phyloP scores from a whole-genome alignment of 2,113 vertebrate genomes.

The Catharus minimus region DNA sequence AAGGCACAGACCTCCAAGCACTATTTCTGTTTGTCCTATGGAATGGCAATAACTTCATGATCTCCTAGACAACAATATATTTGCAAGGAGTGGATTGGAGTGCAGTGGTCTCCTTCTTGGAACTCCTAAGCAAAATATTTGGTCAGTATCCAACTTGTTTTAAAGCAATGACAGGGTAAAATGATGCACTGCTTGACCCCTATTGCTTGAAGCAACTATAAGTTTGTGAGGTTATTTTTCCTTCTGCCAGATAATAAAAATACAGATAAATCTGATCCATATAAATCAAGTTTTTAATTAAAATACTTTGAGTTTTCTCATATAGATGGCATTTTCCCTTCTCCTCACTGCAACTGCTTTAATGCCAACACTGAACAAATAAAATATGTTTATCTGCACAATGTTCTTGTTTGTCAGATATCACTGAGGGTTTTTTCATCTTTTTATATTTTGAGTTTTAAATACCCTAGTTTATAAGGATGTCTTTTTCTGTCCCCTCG shows the following conservation, averaged over 20 bases:
- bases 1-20: neutral
- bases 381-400: neutral
- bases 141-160: neutral
- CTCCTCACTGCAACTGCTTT: neutral
- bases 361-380: conserved; percentile 1
- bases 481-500: neutral
- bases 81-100: neutral
- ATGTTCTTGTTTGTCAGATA: neutral
- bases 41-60: neutral
- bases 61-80: neutral
- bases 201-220: neutral
- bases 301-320: conserved; percentile 15
- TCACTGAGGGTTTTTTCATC: neutral
- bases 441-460: conserved; percentile 14
- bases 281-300: conserved; percentile 56
- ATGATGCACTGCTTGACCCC: conserved; percentile 10
- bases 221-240: conserved; percentile 10
- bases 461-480: neutral
- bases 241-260: conserved; percentile 31
- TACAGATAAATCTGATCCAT: conserved; percentile 18
- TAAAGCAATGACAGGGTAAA: conserved; percentile 8
- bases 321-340: conserved; percentile 17
- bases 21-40: neutral
- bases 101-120: neutral
- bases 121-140: neutral